Conservation (phyloP, 2,888 invertebrate species). For the Drosophila nr. fundita region DNA sequence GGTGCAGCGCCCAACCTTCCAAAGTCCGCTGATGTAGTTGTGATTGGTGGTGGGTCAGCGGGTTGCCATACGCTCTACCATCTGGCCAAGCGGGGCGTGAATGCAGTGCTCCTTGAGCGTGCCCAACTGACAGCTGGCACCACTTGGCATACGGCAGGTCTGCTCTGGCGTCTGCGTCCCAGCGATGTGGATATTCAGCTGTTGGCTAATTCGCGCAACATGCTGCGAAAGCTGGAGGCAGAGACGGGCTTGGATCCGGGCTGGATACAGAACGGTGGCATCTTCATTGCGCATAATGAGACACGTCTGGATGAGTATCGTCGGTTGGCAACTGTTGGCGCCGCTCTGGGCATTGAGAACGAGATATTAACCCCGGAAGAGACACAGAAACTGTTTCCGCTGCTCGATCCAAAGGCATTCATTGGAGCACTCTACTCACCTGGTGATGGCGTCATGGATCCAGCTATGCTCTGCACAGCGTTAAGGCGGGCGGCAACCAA, state of each 20-base stretch:
- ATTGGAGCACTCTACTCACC: conserved; percentile 92
- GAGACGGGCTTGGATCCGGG: conserved; percentile 94
- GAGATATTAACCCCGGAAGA: conserved; percentile 90
- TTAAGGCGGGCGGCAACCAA: conserved; percentile 90
- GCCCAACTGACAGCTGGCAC: conserved; percentile 89
- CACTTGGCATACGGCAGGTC: conserved; percentile 85
- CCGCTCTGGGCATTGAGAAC: conserved; percentile 91
- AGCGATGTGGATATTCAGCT: conserved; percentile 94
- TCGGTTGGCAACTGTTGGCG: conserved; percentile 91
- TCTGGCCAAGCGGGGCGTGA: conserved; percentile 71
- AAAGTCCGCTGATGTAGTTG: conserved; percentile 89
- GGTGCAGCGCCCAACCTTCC: conserved; percentile 19
- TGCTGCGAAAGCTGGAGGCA: conserved; percentile 89
- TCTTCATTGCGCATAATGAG: conserved; percentile 93
- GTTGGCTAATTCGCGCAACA: conserved; percentile 89
- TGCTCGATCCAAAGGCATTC: conserved; percentile 91
- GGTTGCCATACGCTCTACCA: conserved; percentile 91
- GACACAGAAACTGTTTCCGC: conserved; percentile 91
- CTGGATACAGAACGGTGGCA: conserved; percentile 95
- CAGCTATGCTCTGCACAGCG: conserved; percentile 91
- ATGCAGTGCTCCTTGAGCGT: conserved; percentile 91
- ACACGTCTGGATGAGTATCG: conserved; percentile 93
- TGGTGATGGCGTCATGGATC: conserved; percentile 93
- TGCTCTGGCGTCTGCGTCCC: conserved; percentile 93
- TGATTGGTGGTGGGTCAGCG: conserved; percentile 94